A percentile compares a stretch with the other conserved stretches of the same genome.
These are phyloP conservation scores for Valencia hispanica DNA, from an alignment of 2,797 vertebrate species.

Conservation along the genomic window DNA sequence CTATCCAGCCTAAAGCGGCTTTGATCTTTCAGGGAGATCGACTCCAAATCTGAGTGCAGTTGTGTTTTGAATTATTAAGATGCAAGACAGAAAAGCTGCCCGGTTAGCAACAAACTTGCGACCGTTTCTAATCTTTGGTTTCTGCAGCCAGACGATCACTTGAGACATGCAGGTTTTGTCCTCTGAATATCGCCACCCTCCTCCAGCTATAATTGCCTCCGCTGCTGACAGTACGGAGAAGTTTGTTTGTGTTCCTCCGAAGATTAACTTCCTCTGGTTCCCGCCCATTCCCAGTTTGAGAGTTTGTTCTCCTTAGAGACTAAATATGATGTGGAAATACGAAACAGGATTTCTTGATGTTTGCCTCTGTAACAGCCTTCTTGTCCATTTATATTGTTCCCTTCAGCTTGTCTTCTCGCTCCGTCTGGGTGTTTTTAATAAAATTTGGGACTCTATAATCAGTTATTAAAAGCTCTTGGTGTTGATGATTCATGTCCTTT, in stretches of 20 bases:
- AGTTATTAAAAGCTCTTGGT: conserved; percentile 13
- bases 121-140: conserved; percentile 8
- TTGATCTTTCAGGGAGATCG: conserved; percentile 10
- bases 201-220: conserved; percentile 27
- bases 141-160: conserved; percentile 11
- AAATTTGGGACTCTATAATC: conserved; percentile 41
- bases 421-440: conserved; percentile 24
- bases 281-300: conserved; percentile 45
- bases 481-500: conserved; percentile 49
- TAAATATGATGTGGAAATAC: conserved; percentile 40
- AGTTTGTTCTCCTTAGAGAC: conserved; percentile 38
- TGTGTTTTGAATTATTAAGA: conserved; percentile 27
- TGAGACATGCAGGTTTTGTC: conserved; percentile 19
- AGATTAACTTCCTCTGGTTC: conserved; percentile 46
- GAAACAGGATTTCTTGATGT: conserved; percentile 53
- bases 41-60: conserved; percentile 15
- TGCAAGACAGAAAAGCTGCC: conserved; percentile 21
- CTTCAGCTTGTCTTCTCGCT: conserved; percentile 21
- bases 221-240: conserved; percentile 5
- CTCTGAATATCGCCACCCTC: conserved; percentile 2
- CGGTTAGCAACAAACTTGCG: neutral
- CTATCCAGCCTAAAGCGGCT: conserved; percentile 20
- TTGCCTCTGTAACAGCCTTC: neutral
- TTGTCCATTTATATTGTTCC: conserved; percentile 12
- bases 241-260: conserved; percentile 44